phyloP scores from a whole-genome alignment of 2,113 vertebrate genomes.

The Petrocephalus microphthalmus region DNA sequence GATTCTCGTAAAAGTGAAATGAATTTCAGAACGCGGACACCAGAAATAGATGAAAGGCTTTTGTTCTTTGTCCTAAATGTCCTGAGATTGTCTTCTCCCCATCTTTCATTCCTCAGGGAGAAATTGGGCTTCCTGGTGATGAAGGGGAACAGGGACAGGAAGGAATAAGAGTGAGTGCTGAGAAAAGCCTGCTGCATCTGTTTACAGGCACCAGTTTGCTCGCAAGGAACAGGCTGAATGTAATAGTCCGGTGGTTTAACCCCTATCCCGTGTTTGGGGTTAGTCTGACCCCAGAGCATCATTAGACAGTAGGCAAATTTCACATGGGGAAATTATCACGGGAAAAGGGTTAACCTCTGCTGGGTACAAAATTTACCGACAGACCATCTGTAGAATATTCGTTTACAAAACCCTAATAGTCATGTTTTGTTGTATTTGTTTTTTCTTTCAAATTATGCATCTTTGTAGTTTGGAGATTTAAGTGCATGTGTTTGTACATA shows the following conservation, averaged over 20 bases:
- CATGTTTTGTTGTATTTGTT: not conserved
- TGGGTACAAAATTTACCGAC: not conserved
- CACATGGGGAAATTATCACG: too few species aligned
- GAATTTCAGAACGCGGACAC: not conserved
- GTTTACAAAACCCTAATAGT: constrained; percentile 2
- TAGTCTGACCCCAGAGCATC: too few species aligned
- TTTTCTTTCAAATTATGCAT: not conserved
- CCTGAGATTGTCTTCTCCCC: constrained; percentile 10
- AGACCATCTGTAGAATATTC: constrained; percentile 4
- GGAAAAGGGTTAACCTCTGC: too few species aligned
- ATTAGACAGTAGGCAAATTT: too few species aligned
- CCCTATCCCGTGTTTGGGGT: too few species aligned
- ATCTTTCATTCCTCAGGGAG: constrained; percentile 63
- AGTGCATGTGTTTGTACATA: not conserved
- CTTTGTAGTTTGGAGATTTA: not conserved
- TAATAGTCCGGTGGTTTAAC: not conserved
- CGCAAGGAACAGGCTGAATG: not conserved
- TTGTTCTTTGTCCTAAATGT: not conserved
- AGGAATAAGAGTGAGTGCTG: constrained; percentile 74
- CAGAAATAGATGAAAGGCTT: not conserved
- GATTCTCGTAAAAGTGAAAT: not conserved
- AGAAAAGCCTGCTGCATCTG: constrained; percentile 21
- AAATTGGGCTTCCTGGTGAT: constrained; percentile 62
- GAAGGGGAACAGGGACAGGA: constrained; percentile 72
- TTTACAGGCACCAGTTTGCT: not conserved